A percentile compares a stretch with the other conserved stretches of the same genome.
Conservation (phyloP, 1,140 invertebrate species). For the Panulirus ornatus region DNA sequence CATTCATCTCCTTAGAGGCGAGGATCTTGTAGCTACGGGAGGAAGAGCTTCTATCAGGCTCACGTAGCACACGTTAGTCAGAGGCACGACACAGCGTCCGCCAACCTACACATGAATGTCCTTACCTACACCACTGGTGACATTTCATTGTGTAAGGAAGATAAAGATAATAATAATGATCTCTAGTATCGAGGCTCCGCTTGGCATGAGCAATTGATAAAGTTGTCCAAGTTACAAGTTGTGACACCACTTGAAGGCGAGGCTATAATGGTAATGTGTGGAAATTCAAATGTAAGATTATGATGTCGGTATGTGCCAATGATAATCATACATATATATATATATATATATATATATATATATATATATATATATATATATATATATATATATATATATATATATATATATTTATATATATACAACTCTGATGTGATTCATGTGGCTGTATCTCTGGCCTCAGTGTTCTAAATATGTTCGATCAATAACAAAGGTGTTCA, state of each 20-base stretch:
- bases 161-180: too few relatives aligned
- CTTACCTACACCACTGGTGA: too few relatives aligned
- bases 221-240: background rate
- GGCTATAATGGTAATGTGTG: background rate
- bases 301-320: background rate
- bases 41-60: background rate
- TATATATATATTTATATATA: constrained; percentile 33
- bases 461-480: background rate
- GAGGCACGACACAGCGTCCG: background rate
- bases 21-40: constrained; percentile 81
- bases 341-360: background rate
- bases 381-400: constrained; percentile 36
- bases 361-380: constrained; percentile 20
- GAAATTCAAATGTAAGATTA: background rate
- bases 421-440: background rate
- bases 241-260: background rate
- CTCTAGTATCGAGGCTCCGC: too few relatives aligned
- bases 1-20: constrained; percentile 81
- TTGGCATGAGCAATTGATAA: constrained; percentile 68
- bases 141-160: too few relatives aligned
- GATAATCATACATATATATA: too few relatives aligned
- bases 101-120: background rate
- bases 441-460: background rate
- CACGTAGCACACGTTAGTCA: background rate
- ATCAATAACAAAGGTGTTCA: background rate